Percentiles rank a stretch among this genome's conserved stretches.
phyloP scores from a whole-genome alignment of 2,797 vertebrate species.

The Crypturellus tataupa region DNA sequence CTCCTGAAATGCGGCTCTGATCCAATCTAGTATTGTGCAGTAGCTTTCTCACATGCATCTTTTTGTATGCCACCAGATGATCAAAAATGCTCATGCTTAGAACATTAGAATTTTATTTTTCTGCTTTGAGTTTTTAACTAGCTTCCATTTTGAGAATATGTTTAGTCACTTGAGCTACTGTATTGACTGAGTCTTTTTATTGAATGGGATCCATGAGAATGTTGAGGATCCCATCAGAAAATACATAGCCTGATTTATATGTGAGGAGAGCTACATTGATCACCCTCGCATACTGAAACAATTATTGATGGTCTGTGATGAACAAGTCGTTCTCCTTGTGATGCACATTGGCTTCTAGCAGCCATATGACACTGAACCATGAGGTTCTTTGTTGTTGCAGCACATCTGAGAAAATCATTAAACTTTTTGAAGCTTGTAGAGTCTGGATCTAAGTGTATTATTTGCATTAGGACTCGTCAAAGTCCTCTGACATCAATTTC shows the following conservation, averaged over 20 bases:
- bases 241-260: conserved; percentile 38
- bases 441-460: background rate
- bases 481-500: background rate
- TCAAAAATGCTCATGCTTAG: background rate
- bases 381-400: conserved; percentile 66
- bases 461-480: conserved; percentile 42
- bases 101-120: background rate
- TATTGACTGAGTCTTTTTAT: conserved; percentile 1
- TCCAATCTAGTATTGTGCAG: background rate
- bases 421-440: conserved; percentile 38
- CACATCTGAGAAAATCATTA: conserved; percentile 71
- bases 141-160: background rate
- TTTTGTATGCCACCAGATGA: rapidly evolving
- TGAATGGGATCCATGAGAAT: conserved; percentile 20
- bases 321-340: conserved; percentile 59
- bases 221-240: conserved; percentile 44
- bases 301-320: conserved; percentile 70
- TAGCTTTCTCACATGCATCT: background rate
- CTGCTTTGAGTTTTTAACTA: background rate
- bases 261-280: conserved; percentile 49
- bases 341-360: conserved; percentile 56
- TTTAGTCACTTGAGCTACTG: background rate
- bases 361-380: conserved; percentile 60
- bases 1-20: background rate
- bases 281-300: conserved; percentile 56